Conservation (phyloP, 2,888 invertebrate genomes). For the Tachystola acroxantha region DNA sequence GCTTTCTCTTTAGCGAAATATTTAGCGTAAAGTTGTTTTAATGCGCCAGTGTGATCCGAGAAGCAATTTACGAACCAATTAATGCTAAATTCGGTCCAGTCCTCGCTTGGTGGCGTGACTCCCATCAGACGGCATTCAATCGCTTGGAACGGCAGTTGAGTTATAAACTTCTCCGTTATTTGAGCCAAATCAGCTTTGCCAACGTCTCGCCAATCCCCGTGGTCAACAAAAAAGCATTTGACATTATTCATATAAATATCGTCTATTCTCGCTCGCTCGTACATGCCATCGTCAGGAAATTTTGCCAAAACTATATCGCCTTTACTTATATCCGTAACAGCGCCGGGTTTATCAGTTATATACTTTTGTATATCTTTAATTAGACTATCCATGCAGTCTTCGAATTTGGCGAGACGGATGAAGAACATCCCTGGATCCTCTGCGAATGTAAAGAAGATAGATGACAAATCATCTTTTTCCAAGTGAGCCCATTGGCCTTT, state of each 20-base stretch:
- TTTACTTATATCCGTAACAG: constrained; percentile 30
- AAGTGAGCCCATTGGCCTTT: constrained; percentile 70
- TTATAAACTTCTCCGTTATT: constrained; percentile 68
- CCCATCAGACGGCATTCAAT: constrained; percentile 81
- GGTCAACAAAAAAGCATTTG: constrained; percentile 80
- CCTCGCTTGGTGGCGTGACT: constrained; percentile 55
- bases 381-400: constrained; percentile 48
- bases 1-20: constrained; percentile 52
- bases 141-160: constrained; percentile 79
- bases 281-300: constrained; percentile 58
- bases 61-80: constrained; percentile 69
- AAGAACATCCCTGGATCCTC: constrained; percentile 67
- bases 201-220: constrained; percentile 75
- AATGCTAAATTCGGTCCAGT: constrained; percentile 73
- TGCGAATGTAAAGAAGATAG: constrained; percentile 62
- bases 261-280: constrained; percentile 65
- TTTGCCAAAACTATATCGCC: constrained; percentile 71
- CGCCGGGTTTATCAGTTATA: constrained; percentile 28
- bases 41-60: constrained; percentile 43
- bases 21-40: constrained; percentile 62
- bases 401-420: constrained; percentile 66
- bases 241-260: constrained; percentile 47
- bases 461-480: constrained; percentile 44
- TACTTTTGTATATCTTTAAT: constrained; percentile 58
- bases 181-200: constrained; percentile 51